Evolutionary conservation across 2,888 invertebrate species (phyloP), one percentile per base, ranked within the genome.

Genomic region (Diaprepes abbreviatus): DNA sequence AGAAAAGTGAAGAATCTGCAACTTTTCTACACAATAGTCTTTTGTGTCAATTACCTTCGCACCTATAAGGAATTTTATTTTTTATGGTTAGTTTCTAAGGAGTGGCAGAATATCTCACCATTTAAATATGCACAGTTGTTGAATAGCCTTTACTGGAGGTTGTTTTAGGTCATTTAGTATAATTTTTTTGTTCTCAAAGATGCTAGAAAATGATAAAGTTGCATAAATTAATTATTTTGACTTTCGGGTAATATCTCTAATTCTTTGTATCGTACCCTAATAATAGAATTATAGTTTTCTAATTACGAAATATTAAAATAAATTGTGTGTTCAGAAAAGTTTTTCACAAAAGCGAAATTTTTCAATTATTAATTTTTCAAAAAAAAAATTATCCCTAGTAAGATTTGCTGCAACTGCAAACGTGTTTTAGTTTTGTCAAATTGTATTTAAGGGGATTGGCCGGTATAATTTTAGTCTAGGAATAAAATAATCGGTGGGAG

Each of bases 61-160:
- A 33, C 43, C 12, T 45, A 14, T 3, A 33, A 38, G 52, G 36
- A 52, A 63, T 66, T 66, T 66, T 60, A 40, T 57, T 66, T 64
- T 43, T 59, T 59, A 58, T 65, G 57, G 35, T 40, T 66, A 52
- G 38, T 50, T 50, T 45, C 40, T 40, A 67, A 60, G 67, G 54
- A 67, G 66, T 59, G 58, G 66, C 57, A 48, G 50, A 66, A 43
- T 59, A 52, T 54, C 12, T 67, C 62, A 62, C 67, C 60, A 16
- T 54, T 67, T 60, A 67, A 67, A 40, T 67, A 62, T 54, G 62
- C 54, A 67, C 36, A 57, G 24, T 40, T 54, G 60, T 35, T 50
- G 17, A 28, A 33, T 21, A 17, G 59, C 48, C 58, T 58, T 57
- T 43, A 28, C 17, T 38, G 28, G 19, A 43, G 33, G 48, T 28